Percentiles rank a stretch among this genome's conserved stretches.
Evolutionary conservation across 2,113 vertebrate species (phyloP).

Genomic region (Perca fluviatilis): DNA sequence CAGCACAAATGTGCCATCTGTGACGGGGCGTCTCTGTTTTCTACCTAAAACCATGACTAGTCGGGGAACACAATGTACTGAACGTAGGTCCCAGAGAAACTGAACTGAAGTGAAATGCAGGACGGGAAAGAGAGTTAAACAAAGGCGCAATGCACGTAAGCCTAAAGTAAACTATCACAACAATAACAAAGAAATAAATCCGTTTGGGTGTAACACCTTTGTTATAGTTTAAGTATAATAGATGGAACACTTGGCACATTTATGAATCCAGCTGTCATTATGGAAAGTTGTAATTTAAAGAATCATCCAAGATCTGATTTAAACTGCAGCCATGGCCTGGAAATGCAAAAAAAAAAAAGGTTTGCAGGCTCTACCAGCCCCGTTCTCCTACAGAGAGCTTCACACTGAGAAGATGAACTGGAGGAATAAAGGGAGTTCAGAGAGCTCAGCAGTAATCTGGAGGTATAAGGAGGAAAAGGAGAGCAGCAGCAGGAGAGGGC

Average conservation of each 20-base stretch:
- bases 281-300: not conserved
- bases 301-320: not conserved
- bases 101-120: constrained; percentile 19
- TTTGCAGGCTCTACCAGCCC: constrained; percentile 3
- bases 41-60: constrained; percentile 58
- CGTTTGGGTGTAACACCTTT: constrained; percentile 5
- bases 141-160: constrained; percentile 27
- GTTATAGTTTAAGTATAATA: not conserved
- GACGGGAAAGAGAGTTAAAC: constrained; percentile 25
- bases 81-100: constrained; percentile 52
- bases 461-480: not conserved
- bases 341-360: constrained; percentile 19
- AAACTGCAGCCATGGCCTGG: not conserved
- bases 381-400: constrained; percentile 24
- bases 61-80: constrained; percentile 43
- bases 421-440: constrained; percentile 32
- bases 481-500: not conserved
- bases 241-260: not conserved
- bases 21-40: constrained; percentile 63
- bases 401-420: constrained; percentile 56
- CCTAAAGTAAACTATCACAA: constrained; percentile 34
- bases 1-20: constrained; percentile 77
- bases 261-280: constrained; percentile 20
- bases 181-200: constrained; percentile 33
- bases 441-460: constrained; percentile 32